Evolutionary conservation across 1,140 invertebrate genomes (phyloP), one percentile per base, ranked within the genome.

Genomic region (Trypoxylus dichotomus): DNA sequence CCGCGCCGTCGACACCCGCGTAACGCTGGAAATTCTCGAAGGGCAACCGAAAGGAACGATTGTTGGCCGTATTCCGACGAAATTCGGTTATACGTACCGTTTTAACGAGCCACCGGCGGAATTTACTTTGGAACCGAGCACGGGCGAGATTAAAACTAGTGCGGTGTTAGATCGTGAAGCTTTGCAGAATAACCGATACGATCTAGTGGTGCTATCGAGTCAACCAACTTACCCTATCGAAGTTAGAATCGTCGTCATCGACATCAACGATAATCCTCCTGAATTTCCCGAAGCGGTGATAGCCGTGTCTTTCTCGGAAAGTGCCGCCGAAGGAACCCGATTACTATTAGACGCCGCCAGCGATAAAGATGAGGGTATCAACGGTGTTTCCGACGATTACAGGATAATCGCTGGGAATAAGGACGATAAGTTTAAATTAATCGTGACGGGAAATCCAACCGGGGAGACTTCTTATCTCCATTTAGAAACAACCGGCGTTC

Each of bases 211-310:
- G 2, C 87, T 97, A 19, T 97, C 95, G 10, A 96, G 94, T 83
- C 95, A 96, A 83, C 95, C 96, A 2, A 97, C 95, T 0, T 97
- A 97, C 86, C 96, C 96, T 0, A 95, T 97, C 76, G 96, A 97
- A 86, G 95, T 98, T 11, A 88, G 95, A 77, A 95, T 97, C 78
- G 87, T 92, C 13, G 94, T 98, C 1, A 85, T 93, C 0, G 96
- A 98, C 85, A 90, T 96, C 21, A 97, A 97, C 85, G 96, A 97
- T 86, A 96, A 97, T 87, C 89, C 92, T 27, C 95, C 96, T 0
- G 92, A 93, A 85, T 97, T 98, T 88, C 96, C 95, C 0, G 96
- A 98, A 84, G 90, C 93, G 0, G 93, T 91, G 79, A 95, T 96
- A 54, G 93, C 92, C 0, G 93, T 97, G 0, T 91, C 92, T 13